Evolutionary conservation across 2,888 invertebrate species (phyloP).

Genomic region (Caenorhabditis becei): DNA sequence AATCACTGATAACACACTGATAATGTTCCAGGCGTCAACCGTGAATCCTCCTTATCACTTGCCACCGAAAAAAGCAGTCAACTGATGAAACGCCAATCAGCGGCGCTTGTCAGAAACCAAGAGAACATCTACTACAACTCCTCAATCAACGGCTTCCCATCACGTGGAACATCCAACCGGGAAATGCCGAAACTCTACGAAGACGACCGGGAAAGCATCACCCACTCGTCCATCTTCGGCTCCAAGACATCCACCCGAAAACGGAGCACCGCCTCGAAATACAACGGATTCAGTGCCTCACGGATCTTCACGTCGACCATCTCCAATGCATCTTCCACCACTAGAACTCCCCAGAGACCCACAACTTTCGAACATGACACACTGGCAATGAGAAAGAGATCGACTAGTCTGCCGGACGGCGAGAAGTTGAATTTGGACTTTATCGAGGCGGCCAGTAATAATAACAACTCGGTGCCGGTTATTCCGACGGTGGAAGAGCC

Average conservation of each 20-base stretch:
- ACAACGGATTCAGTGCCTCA: constrained; percentile 51
- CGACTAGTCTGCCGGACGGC: constrained; percentile 75
- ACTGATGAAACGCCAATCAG: constrained; percentile 53
- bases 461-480: constrained; percentile 22
- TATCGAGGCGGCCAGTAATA: constrained; percentile 21
- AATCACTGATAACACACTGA: too few relatives aligned
- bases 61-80: constrained; percentile 56
- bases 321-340: constrained; percentile 36
- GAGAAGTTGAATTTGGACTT: constrained; percentile 69
- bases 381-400: constrained; percentile 60
- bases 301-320: constrained; percentile 53
- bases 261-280: constrained; percentile 26
- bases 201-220: constrained; percentile 52
- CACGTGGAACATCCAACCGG: constrained; percentile 57
- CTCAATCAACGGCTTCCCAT: constrained; percentile 62
- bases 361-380: constrained; percentile 57
- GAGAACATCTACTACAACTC: constrained; percentile 32
- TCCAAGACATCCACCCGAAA: constrained; percentile 34
- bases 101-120: constrained; percentile 27
- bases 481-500: constrained; percentile 26
- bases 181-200: constrained; percentile 65
- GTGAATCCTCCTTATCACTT: constrained; percentile 68
- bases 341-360: constrained; percentile 15
- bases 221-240: constrained; percentile 31
- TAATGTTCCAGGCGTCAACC: constrained; percentile 68